Conservation (phyloP, 2,888 invertebrate species). For the Eulithis prunata region DNA sequence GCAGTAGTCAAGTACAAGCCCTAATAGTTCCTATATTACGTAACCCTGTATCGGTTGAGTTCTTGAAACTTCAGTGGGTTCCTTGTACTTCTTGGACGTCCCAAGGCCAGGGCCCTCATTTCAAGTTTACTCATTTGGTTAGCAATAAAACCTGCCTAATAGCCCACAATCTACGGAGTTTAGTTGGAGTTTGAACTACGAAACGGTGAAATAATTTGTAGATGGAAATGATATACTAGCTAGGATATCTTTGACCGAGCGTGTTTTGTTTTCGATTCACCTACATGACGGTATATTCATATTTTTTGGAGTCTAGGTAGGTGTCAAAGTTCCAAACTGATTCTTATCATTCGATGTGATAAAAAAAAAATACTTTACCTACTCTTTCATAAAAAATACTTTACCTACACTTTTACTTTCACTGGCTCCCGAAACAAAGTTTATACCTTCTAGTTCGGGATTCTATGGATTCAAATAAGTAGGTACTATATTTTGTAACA, state of each 20-base stretch:
- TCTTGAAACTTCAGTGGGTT: conserved; percentile 28
- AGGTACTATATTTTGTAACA: no score
- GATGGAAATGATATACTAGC: conserved; percentile 2
- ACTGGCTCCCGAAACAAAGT: no score
- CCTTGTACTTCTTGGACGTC: conserved; percentile 37
- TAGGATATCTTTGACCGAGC: background rate
- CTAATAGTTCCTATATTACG: conserved; percentile 8
- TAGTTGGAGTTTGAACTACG: conserved; percentile 16
- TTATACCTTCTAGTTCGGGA: no score
- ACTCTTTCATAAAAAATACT: no score
- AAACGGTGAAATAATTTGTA: conserved; percentile 12
- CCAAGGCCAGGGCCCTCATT: conserved; percentile 41
- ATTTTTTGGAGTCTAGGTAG: no score
- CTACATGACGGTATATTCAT: no score
- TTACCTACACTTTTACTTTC: no score
- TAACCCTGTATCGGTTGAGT: conserved; percentile 22
- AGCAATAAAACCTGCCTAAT: conserved; percentile 41
- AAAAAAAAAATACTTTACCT: no score
- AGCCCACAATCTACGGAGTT: conserved; percentile 24
- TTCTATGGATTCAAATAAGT: no score
- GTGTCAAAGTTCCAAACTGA: no score
- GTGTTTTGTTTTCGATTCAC: no score
- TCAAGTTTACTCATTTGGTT: conserved; percentile 43
- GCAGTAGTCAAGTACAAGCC: background rate
- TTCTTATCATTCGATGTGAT: no score